A percentile compares a stretch with the other conserved stretches of the same genome.
Evolutionary conservation across 2,113 vertebrate species (phyloP).

Genomic region (Eidolon helvum): DNA sequence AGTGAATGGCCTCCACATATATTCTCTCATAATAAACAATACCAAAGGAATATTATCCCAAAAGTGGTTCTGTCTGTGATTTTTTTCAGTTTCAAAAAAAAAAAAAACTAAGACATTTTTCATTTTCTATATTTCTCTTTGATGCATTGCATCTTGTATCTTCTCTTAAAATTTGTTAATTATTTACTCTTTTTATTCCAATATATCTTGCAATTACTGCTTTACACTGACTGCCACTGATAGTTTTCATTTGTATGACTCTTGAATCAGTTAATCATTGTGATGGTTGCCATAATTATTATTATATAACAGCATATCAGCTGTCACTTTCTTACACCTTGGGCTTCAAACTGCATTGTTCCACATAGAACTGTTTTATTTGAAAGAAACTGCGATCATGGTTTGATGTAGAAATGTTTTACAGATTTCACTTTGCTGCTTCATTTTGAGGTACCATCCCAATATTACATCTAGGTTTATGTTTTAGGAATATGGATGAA

Average conservation of each 20-base stretch:
- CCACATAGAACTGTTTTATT: conserved; percentile 19
- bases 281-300: background rate
- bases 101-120: background rate
- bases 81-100: conserved; percentile 7
- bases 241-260: background rate
- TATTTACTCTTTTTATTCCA: conserved; percentile 14
- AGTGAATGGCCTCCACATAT: background rate
- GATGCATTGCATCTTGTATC: background rate
- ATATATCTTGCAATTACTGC: background rate
- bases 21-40: background rate
- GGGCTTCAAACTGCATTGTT: conserved; percentile 26
- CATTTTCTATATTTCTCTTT: background rate
- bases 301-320: background rate
- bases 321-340: background rate
- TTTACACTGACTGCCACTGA: background rate
- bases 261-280: conserved; percentile 10
- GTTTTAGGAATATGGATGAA: background rate
- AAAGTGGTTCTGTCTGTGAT: background rate
- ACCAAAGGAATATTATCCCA: background rate
- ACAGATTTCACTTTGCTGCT: background rate
- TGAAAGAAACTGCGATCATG: background rate
- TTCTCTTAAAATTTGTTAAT: background rate
- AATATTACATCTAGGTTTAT: background rate
- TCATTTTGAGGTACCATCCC: background rate
- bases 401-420: conserved; percentile 7